phyloP scores from a whole-genome alignment of 2,888 invertebrate genomes.

The Pasiphila rectangulata region DNA sequence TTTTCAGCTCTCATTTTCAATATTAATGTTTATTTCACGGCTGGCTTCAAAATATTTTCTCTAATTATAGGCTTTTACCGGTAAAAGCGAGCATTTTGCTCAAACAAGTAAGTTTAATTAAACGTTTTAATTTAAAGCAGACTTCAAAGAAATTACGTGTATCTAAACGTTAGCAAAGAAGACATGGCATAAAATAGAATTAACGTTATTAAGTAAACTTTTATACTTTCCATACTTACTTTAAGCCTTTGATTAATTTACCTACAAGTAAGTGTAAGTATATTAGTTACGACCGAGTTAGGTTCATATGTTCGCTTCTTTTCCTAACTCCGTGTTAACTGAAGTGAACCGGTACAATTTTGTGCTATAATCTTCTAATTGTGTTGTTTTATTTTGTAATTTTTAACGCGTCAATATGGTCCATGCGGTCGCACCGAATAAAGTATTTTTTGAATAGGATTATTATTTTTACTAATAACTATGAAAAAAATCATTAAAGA shows the following conservation, averaged over 20 bases:
- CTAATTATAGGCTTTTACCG: slow-evolving; percentile 9
- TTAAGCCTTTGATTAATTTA: slow-evolving; percentile 1
- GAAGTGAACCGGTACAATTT: too few relatives aligned
- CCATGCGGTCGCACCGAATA: too few relatives aligned
- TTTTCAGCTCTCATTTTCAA: not conserved
- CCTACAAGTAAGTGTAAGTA: too few relatives aligned
- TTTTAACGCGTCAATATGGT: too few relatives aligned
- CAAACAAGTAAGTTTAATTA: slow-evolving; percentile 32
- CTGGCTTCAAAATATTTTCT: slow-evolving; percentile 1
- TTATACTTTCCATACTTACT: not conserved
- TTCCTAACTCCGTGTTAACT: too few relatives aligned
- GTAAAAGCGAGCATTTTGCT: slow-evolving; percentile 21
- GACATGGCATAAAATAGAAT: slow-evolving; percentile 23
- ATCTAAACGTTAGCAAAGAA: slow-evolving; percentile 32
- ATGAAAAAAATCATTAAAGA: too few relatives aligned
- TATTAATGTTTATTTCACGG: not conserved
- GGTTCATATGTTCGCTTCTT: too few relatives aligned
- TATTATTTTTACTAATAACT: too few relatives aligned
- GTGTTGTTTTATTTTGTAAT: too few relatives aligned
- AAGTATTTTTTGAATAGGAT: too few relatives aligned
- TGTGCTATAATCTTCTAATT: too few relatives aligned
- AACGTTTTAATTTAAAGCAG: slow-evolving; percentile 31
- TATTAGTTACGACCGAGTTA: too few relatives aligned
- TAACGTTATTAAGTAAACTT: slow-evolving; percentile 10
- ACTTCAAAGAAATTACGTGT: slow-evolving; percentile 34